Evolutionary conservation across 2,888 invertebrate genomes (phyloP), one percentile per base, ranked within the genome.

Genomic region (Diabrotica balteata): DNA sequence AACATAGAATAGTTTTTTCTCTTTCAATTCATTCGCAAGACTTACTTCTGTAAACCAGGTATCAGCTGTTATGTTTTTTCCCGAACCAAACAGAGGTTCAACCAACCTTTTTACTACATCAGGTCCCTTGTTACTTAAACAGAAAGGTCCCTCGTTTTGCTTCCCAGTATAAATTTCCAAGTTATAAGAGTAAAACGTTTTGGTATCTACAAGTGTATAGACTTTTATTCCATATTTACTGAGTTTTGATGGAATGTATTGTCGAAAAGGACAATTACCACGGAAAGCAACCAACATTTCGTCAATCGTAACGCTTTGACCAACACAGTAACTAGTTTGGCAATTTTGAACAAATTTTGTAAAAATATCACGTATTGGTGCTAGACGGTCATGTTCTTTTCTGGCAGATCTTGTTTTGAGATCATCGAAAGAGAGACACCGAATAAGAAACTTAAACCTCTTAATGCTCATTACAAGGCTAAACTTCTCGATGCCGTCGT

Each of bases 61-160:
- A 55, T 72, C 70, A 10, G 59, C 63, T 9, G 73, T 73, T 44
- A 76, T 66, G 63, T 74, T 77, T n/a, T 73, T 63, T 42, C 67
- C 68, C 42, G 72, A 63, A n/a, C 64, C 52, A 44, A 64, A 59
- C 47, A 71, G 57, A 22, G 66, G 67, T 17, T 61, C 43, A 9
- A 46, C 47, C 46, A 69, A 22, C 43, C 63, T 42, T 58, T 70
- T 67, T 61, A 73, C 60, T 68, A 70, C 53, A 69, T 69, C 61
- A 52, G 67, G 61, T n/a, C 72, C 61, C 59, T 66, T 58, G 59
- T 72, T 70, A 9, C 4, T 51, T 63, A 11, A 45, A 10, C 42
- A 51, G 63, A 71, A 74, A 8, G 70, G 72, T n/a, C 75, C 76
- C 44, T 73, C 68, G 45, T 73, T 76, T 62, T 74, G 73, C 46